Conservation (phyloP, 2,888 invertebrate genomes). For the Cistogaster globosa region DNA sequence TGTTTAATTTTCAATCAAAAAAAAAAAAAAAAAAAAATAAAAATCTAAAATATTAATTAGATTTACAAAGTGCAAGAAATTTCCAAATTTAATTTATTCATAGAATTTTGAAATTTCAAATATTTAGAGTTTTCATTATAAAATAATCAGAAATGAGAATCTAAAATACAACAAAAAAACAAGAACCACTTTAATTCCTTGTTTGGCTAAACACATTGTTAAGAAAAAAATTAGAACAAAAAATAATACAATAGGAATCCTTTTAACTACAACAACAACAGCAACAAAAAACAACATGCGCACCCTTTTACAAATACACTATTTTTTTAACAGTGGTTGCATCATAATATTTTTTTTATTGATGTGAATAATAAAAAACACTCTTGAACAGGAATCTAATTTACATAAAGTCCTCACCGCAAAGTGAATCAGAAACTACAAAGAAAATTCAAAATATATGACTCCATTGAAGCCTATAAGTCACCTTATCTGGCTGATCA, state of each 20-base stretch:
- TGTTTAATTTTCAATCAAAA: constrained; percentile 49
- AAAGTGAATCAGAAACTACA: too few species aligned
- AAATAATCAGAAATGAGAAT: constrained; percentile 13
- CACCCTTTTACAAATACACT: not conserved
- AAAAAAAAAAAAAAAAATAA: too few species aligned
- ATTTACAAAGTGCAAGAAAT: constrained; percentile 46
- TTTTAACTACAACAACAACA: not conserved
- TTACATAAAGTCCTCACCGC: too few species aligned
- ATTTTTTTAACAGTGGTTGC: not conserved
- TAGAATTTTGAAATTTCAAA: constrained; percentile 9
- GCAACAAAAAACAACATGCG: not conserved
- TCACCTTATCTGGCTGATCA: too few species aligned
- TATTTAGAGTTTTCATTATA: constrained; percentile 14
- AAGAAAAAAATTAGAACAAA: not conserved
- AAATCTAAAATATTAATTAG: constrained; percentile 57
- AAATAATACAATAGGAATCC: not conserved
- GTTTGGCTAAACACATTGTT: not conserved
- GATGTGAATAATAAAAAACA: too few species aligned
- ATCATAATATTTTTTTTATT: not conserved
- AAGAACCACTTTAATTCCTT: not conserved
- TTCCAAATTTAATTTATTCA: not conserved
- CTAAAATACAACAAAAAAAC: not conserved
- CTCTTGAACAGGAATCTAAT: too few species aligned
- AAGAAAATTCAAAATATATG: too few species aligned
- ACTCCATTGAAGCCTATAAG: too few species aligned